These are phyloP conservation scores for Oreochromis spilurus DNA, from an alignment of 2,113 vertebrate genomes.

Conservation along the genomic window DNA sequence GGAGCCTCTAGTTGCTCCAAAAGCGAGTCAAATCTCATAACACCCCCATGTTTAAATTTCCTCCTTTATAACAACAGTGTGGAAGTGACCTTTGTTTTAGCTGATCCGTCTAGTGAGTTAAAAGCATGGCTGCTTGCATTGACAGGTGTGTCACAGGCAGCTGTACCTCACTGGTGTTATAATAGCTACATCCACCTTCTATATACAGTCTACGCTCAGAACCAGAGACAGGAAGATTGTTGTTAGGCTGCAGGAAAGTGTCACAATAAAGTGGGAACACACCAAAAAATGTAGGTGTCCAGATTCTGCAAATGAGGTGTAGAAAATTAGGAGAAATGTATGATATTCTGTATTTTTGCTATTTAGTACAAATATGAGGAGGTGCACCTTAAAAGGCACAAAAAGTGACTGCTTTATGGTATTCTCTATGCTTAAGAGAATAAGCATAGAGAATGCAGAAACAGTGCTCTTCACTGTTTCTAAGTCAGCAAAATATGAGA, in stretches of 20 bases:
- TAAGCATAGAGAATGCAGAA: too few species aligned
- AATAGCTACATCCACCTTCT: not conserved
- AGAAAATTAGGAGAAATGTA: not conserved
- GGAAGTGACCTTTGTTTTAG: not conserved
- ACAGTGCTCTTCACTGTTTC: not conserved
- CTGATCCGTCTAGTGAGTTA: not conserved
- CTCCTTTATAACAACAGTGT: not conserved
- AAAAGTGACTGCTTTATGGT: not conserved
- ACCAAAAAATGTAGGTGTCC: rapidly evolving
- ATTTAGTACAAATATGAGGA: not conserved
- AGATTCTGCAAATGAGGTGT: not conserved
- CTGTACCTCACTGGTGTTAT: not conserved
- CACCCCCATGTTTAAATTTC: not conserved
- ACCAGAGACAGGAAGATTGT: not conserved
- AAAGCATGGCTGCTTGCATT: not conserved
- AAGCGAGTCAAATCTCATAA: not conserved
- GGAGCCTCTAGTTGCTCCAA: not conserved
- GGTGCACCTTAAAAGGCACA: not conserved
- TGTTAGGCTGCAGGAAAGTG: not conserved
- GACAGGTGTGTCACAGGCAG: not conserved
- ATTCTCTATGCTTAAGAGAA: not conserved
- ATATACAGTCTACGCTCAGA: not conserved
- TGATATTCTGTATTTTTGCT: not conserved
- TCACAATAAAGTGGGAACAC: not conserved
- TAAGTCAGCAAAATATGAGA: not conserved